phyloP scores from a whole-genome alignment of 1,140 invertebrate genomes.

The Panagrolaimus sp. region DNA sequence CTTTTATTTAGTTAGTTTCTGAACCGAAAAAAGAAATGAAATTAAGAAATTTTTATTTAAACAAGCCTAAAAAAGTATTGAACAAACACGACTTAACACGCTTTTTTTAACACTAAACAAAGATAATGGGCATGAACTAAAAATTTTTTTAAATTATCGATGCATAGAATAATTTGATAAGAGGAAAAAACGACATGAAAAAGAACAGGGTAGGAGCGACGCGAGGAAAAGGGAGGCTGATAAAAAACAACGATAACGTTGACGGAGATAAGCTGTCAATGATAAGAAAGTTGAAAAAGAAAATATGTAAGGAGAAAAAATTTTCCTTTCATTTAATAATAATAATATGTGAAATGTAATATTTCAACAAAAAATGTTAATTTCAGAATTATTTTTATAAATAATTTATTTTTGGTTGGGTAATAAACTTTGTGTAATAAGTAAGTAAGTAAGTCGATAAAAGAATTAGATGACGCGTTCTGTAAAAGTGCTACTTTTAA shows the following conservation, averaged over 20 bases:
- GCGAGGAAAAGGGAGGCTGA: background rate
- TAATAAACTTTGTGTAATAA: no score
- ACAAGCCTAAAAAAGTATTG: background rate
- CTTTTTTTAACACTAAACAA: slow-evolving; percentile 10
- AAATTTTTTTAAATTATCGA: slow-evolving; percentile 1
- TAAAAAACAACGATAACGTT: slow-evolving; percentile 13
- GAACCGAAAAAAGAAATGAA: background rate
- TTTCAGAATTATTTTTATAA: no score
- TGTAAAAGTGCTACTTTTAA: no score
- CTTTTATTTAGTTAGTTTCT: no score
- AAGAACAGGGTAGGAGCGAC: background rate
- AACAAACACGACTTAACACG: background rate
- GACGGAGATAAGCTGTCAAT: slow-evolving; percentile 9
- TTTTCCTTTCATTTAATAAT: no score
- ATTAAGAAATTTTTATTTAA: slow-evolving; percentile 8
- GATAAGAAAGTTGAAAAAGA: slow-evolving; percentile 6
- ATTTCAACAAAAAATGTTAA: no score
- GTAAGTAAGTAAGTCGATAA: no score
- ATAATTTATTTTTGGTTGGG: no score
- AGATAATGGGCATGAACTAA: background rate
- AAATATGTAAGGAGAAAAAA: no score
- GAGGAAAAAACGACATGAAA: background rate
- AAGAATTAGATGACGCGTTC: no score
- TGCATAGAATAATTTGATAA: slow-evolving; percentile 18
- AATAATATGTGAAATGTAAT: no score